Evolutionary conservation across 2,113 vertebrate genomes (phyloP).

Genomic region (Cinclus cinclus): DNA sequence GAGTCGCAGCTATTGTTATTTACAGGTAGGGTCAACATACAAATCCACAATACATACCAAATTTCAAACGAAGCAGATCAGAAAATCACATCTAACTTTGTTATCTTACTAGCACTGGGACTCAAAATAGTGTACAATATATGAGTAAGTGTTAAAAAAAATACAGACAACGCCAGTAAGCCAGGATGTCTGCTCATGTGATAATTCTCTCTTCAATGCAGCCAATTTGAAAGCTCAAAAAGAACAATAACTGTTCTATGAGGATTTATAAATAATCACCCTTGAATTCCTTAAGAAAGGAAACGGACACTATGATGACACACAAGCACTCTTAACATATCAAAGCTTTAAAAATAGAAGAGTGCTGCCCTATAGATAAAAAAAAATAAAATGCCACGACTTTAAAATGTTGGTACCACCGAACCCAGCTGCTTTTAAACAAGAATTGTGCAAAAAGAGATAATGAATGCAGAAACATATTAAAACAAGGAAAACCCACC

Average conservation of each 20-base stretch:
- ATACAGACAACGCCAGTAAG: conserved; percentile 41
- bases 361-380: conserved; percentile 67
- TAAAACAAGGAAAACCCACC: neutral
- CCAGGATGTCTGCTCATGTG: conserved; percentile 80
- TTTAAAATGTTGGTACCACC: conserved; percentile 10
- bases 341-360: conserved; percentile 83
- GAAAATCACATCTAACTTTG: neutral
- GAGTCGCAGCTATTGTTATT: neutral
- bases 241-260: conserved; percentile 80
- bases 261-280: conserved; percentile 86
- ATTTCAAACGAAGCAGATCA: neutral
- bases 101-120: neutral
- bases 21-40: neutral
- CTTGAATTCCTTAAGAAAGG: conserved; percentile 86
- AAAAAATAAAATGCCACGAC: neutral
- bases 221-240: conserved; percentile 71
- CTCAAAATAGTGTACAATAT: neutral
- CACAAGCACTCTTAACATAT: conserved; percentile 74
- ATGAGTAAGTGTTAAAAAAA: conserved; percentile 30
- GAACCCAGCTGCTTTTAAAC: neutral
- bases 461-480: neutral
- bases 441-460: neutral
- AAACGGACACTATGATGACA: conserved; percentile 86
- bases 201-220: conserved; percentile 76
- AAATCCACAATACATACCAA: neutral